phyloP scores from a whole-genome alignment of 2,888 invertebrate species.

The Leptinotarsa haldemani region DNA sequence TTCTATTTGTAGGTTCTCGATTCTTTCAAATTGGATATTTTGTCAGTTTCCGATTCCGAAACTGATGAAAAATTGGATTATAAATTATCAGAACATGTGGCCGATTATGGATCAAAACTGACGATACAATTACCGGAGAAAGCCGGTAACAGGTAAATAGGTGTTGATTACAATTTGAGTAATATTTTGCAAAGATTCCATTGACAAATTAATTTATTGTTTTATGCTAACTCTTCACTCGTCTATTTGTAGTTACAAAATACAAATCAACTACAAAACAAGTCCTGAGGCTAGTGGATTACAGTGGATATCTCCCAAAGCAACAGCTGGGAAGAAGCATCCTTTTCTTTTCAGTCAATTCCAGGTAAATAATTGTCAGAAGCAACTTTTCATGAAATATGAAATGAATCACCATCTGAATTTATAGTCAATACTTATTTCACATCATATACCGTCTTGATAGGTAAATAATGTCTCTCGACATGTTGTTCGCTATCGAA shows the following conservation, averaged over 20 bases:
- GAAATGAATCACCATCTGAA: no score
- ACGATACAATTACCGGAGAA: slow-evolving; percentile 74
- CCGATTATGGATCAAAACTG: slow-evolving; percentile 82
- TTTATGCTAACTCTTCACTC: background rate
- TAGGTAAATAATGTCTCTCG: no score
- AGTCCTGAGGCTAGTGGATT: slow-evolving; percentile 83
- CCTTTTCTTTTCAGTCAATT: slow-evolving; percentile 90
- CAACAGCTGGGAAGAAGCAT: slow-evolving; percentile 87
- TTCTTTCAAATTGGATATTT: slow-evolving; percentile 76
- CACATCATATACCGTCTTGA: no score
- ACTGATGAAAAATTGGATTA: slow-evolving; percentile 63
- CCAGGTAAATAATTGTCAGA: slow-evolving; percentile 68
- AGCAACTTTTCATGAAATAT: no score
- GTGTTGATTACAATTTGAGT: slow-evolving; percentile 6
- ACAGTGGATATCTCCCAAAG: slow-evolving; percentile 89
- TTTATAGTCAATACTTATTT: no score
- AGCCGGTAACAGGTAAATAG: slow-evolving; percentile 52
- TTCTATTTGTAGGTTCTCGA: slow-evolving; percentile 76
- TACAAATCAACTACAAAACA: slow-evolving; percentile 81
- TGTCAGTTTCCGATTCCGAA: slow-evolving; percentile 69
- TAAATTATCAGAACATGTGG: slow-evolving; percentile 71
- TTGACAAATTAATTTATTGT: no score
- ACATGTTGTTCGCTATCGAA: no score
- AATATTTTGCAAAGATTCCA: slow-evolving; percentile 39
- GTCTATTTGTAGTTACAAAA: slow-evolving; percentile 65